Conservation (phyloP, 1,140 invertebrate genomes). For the Odontomachus brunneus region DNA sequence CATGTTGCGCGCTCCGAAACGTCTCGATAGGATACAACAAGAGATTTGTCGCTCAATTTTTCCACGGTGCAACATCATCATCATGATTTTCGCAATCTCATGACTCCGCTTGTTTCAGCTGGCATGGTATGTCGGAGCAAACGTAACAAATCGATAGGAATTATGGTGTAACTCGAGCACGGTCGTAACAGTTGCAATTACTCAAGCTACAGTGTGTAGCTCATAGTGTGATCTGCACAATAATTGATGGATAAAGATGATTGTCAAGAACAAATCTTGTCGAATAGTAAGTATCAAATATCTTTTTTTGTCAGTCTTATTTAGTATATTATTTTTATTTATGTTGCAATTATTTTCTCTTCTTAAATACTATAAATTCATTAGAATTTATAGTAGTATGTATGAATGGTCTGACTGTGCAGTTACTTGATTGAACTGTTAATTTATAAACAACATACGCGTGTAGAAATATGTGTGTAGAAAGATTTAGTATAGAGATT, state of each 20-base stretch:
- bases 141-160: background rate
- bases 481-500: background rate
- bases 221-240: background rate
- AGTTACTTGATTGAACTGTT: too few species aligned
- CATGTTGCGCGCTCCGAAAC: too few species aligned
- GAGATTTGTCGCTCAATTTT: too few species aligned
- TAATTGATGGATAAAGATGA: slow-evolving; percentile 70
- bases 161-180: background rate
- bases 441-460: background rate
- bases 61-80: too few species aligned
- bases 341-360: background rate
- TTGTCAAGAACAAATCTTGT: slow-evolving; percentile 78
- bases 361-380: too few species aligned
- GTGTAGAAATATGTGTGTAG: too few species aligned
- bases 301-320: background rate
- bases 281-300: slow-evolving; percentile 75
- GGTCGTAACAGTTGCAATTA: background rate
- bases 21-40: too few species aligned
- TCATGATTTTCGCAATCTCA: background rate
- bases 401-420: too few species aligned
- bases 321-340: background rate
- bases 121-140: background rate
- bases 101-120: slow-evolving; percentile 3
- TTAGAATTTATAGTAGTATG: too few species aligned
- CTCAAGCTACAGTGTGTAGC: background rate